Evolutionary conservation across 2,113 vertebrate species (phyloP).

Genomic region (Hyla sarda): DNA sequence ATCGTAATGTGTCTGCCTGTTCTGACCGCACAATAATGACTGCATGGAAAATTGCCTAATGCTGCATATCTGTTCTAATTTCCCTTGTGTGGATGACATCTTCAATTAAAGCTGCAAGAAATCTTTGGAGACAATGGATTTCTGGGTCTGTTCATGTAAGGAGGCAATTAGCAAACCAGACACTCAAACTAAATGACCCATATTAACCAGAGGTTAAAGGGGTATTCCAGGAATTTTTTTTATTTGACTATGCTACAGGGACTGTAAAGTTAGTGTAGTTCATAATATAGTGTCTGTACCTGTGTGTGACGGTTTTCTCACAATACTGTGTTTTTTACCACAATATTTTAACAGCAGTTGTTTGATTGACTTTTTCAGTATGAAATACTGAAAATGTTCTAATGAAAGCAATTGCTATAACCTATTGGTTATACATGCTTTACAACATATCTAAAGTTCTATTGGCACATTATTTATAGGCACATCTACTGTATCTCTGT

Average conservation of each 20-base stretch:
- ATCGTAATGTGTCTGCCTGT: neutral
- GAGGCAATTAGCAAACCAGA: neutral
- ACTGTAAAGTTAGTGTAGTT: too few relatives aligned
- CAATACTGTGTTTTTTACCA: too few relatives aligned
- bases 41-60: constrained; percentile 14
- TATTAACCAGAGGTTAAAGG: neutral
- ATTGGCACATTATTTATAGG: neutral
- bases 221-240: too few relatives aligned
- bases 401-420: too few relatives aligned
- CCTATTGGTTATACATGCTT: too few relatives aligned
- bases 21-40: neutral
- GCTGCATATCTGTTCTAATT: constrained; percentile 10
- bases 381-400: too few relatives aligned
- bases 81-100: constrained; percentile 1
- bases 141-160: neutral
- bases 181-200: neutral
- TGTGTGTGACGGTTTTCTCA: too few relatives aligned
- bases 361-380: too few relatives aligned
- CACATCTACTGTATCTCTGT: too few relatives aligned
- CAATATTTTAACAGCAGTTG: too few relatives aligned
- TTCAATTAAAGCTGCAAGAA: neutral
- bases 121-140: constrained; percentile 12
- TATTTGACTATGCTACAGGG: too few relatives aligned
- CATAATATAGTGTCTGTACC: too few relatives aligned
- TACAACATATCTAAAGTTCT: neutral